These are phyloP conservation scores for Corythornis madagascariensis DNA, from an alignment of 2,113 vertebrate genomes.

Conservation along the genomic window DNA sequence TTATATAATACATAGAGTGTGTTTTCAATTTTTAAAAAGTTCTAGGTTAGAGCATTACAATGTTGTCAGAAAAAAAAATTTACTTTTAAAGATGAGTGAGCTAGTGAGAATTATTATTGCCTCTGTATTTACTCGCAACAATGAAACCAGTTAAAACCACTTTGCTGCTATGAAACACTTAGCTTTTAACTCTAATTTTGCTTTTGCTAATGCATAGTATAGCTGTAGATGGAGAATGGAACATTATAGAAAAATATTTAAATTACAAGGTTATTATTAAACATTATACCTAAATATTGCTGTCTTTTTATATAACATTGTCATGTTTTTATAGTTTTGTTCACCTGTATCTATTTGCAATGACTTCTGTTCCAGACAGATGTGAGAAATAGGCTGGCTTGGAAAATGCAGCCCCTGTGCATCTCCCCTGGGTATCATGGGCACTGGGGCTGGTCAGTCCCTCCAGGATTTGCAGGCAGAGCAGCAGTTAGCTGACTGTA, in stretches of 20 bases:
- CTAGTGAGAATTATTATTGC: conserved; percentile 49
- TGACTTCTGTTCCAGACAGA: background rate
- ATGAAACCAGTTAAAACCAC: conserved; percentile 58
- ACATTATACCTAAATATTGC: background rate
- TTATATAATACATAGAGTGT: background rate
- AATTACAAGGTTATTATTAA: background rate
- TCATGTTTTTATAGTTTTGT: background rate
- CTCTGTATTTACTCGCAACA: conserved; percentile 59
- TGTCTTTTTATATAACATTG: background rate
- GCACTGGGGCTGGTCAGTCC: background rate
- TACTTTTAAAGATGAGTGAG: conserved; percentile 54
- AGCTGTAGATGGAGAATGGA: background rate
- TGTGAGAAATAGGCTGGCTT: background rate
- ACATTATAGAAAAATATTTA: background rate
- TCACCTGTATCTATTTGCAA: background rate
- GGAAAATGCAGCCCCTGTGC: background rate
- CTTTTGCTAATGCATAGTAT: background rate
- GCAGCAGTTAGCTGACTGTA: background rate
- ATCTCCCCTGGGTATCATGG: background rate
- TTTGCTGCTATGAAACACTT: background rate
- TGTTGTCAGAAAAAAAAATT: conserved; percentile 31
- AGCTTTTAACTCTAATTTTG: conserved; percentile 23
- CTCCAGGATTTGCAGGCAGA: background rate
- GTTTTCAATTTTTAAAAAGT: background rate
- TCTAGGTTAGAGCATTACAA: conserved; percentile 12